phyloP scores from a whole-genome alignment of 1,140 invertebrate species.

The Pteromalus puparum region DNA sequence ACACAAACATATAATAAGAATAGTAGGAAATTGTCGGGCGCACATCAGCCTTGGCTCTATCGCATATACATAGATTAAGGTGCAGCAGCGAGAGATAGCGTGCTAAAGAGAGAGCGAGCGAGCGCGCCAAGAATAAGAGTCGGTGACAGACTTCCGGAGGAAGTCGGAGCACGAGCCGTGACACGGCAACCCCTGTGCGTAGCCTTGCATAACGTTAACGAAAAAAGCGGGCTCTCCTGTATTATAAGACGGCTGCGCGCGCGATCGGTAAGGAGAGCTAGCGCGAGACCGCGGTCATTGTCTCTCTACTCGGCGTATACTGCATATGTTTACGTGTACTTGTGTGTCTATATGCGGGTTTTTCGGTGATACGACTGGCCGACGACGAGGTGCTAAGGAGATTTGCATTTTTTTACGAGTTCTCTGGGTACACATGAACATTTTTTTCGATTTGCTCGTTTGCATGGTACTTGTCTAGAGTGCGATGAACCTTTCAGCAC shows the following conservation, averaged over 20 bases:
- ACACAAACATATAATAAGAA: too few relatives aligned
- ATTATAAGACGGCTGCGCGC: neutral
- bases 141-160: slow-evolving; percentile 52
- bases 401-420: slow-evolving; percentile 4
- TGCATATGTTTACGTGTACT: neutral
- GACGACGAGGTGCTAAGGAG: neutral
- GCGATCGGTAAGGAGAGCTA: slow-evolving; percentile 5
- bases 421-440: too few relatives aligned
- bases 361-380: neutral
- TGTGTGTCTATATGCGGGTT: neutral
- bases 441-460: too few relatives aligned
- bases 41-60: neutral
- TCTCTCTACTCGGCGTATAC: neutral
- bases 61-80: neutral
- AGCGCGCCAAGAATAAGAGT: neutral
- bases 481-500: too few relatives aligned
- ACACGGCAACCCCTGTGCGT: slow-evolving; percentile 40
- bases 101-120: neutral
- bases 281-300: neutral
- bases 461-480: too few relatives aligned
- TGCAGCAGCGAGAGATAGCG: neutral
- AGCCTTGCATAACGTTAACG: slow-evolving; percentile 53
- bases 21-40: neutral
- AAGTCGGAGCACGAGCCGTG: slow-evolving; percentile 49
- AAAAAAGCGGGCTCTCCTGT: slow-evolving; percentile 1